Conservation (phyloP, 2,797 vertebrate genomes). For the Centroberyx gerrardi region DNA sequence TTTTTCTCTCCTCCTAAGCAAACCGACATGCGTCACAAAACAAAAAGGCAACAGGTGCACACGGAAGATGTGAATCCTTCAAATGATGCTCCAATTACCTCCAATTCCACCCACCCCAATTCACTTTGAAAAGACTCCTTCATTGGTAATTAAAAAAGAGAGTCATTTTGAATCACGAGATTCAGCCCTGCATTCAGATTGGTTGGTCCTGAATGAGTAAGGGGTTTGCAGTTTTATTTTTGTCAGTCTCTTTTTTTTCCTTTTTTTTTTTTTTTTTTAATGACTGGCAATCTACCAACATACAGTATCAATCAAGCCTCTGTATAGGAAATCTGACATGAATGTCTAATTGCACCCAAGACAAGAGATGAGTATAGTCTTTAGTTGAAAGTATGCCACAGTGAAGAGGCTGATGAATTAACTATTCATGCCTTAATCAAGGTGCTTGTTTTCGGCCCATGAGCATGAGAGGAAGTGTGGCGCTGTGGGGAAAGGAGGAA, state of each 20-base stretch:
- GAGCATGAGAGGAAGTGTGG: constrained; percentile 77
- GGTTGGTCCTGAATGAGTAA: constrained; percentile 72
- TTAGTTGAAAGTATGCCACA: constrained; percentile 82
- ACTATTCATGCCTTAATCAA: constrained; percentile 89
- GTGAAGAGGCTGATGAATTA: constrained; percentile 87
- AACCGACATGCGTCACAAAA: constrained; percentile 62
- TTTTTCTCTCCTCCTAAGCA: constrained; percentile 57
- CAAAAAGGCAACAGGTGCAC: constrained; percentile 88
- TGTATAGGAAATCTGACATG: constrained; percentile 81
- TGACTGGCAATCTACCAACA: constrained; percentile 82
- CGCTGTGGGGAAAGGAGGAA: constrained; percentile 31
- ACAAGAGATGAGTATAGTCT: constrained; percentile 86
- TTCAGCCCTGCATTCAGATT: constrained; percentile 63
- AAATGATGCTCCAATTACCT: constrained; percentile 80
- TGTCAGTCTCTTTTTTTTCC: constrained; percentile 63
- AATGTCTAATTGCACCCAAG: constrained; percentile 87
- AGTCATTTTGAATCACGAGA: constrained; percentile 69
- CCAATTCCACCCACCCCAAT: constrained; percentile 79
- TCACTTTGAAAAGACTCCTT: constrained; percentile 79
- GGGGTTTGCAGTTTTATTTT: constrained; percentile 69
- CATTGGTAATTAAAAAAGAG: constrained; percentile 70
- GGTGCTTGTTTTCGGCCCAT: constrained; percentile 87
- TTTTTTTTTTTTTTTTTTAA: constrained; percentile 67
- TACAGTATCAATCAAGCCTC: constrained; percentile 86
- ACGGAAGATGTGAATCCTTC: constrained; percentile 73